Base-by-base conservation (phyloP, 2,888 invertebrate genomes). In the Nasonia oneida region DNA sequence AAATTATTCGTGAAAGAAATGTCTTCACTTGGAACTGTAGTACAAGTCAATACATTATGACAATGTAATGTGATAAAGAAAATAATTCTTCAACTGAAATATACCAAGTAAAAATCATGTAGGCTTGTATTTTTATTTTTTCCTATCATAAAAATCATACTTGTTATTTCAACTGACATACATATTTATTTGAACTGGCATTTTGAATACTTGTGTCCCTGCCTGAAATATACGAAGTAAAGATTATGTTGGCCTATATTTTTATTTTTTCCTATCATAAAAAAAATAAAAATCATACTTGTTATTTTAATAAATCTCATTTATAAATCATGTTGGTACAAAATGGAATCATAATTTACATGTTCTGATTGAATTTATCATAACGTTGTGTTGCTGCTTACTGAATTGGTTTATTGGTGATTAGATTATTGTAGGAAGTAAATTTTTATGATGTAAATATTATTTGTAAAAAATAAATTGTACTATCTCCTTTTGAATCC, bases 401-500 rank as follows among this genome's bases (percentile, higher is more conserved):
- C 64, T 47, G 4, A 79, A 23, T 74, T 74, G 10, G 42, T 61
- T 53, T 71, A 47, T 81, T 78, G 61, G 1, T 15, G 47, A 83
- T 29, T 67, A 75, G 29, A 37, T 67, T 80, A 84, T 79, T 64
- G 50, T 74, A 84, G 71, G 70, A 42, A 71, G 50, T 57, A 39
- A 37, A 76, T 29, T 50, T 29, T 78, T 61, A 79, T 64, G 3
- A 47, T 15, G 6, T 73, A 73, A 53, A 39, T n/a, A 71, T 71
- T 39, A 71, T 71, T 33, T 67, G 42, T 18, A 79, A 37, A 29
- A 57, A 18, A 71, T 53, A 61, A 14, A 57, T 50, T 37, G 10
- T 61, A 70, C 53, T 96, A 97, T 94, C 97, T 96, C 94, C 98
- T 98, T 93, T 99, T 99, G 94, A 99, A 99, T 0, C 99, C 99